Conservation (phyloP, 2,888 invertebrate genomes). For the Lasioglossum oenotherae region DNA sequence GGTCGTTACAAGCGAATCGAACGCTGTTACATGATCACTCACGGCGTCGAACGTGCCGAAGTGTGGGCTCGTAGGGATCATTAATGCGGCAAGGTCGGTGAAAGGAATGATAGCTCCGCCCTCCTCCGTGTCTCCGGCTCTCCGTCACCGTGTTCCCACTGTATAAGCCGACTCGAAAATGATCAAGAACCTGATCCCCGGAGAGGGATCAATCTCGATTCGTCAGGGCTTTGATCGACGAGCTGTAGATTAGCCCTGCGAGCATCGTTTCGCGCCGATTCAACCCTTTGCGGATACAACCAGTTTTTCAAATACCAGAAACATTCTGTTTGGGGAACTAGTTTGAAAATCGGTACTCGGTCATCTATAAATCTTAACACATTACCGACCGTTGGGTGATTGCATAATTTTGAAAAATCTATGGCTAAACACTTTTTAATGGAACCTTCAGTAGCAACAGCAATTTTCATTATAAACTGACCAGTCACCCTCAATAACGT, state of each 20-base stretch:
- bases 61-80: constrained; percentile 71
- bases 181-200: background rate
- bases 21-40: constrained; percentile 68
- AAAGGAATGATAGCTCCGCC: constrained; percentile 76
- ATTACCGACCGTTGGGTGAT: no score
- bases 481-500: no score
- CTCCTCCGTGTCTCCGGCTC: constrained; percentile 44
- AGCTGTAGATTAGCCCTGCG: background rate
- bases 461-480: no score
- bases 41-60: constrained; percentile 64
- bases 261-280: background rate
- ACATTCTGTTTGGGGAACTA: background rate
- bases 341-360: no score
- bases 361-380: no score
- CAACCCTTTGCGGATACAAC: background rate
- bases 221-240: background rate
- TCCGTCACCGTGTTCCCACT: constrained; percentile 19
- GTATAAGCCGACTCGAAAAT: background rate
- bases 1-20: constrained; percentile 70
- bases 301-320: background rate
- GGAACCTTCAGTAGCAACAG: no score
- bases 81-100: constrained; percentile 78
- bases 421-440: no score
- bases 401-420: no score
- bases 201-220: background rate